phyloP scores from a whole-genome alignment of 1,140 invertebrate species.

The Zaprionus nigranus region DNA sequence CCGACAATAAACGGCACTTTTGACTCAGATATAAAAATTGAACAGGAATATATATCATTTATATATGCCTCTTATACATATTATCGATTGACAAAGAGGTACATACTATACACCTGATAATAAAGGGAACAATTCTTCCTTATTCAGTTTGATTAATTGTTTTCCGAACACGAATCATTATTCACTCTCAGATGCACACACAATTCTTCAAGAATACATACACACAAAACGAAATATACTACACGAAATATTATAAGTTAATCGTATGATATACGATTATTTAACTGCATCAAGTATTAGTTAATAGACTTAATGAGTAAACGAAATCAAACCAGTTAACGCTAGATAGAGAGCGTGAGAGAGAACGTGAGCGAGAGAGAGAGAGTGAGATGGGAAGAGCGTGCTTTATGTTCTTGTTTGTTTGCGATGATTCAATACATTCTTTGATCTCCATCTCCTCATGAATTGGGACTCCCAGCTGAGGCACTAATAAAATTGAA shows the following conservation, averaged over 20 bases:
- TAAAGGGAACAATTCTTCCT: not conserved
- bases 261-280: not conserved
- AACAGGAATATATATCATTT: no score
- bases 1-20: no score
- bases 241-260: not conserved
- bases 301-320: not conserved
- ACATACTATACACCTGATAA: no score
- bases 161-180: not conserved
- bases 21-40: no score
- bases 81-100: no score
- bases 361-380: not conserved
- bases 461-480: not conserved
- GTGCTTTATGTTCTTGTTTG: not conserved
- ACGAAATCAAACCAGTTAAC: not conserved
- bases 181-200: not conserved
- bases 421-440: constrained; percentile 1
- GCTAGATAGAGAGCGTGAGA: not conserved
- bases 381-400: not conserved
- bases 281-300: not conserved
- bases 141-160: not conserved
- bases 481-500: not conserved
- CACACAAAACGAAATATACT: not conserved
- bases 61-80: no score
- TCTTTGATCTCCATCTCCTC: constrained; percentile 3
- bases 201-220: no score